These are phyloP conservation scores for Noctua janthe DNA, from an alignment of 2,888 invertebrate species.

Conservation along the genomic window DNA sequence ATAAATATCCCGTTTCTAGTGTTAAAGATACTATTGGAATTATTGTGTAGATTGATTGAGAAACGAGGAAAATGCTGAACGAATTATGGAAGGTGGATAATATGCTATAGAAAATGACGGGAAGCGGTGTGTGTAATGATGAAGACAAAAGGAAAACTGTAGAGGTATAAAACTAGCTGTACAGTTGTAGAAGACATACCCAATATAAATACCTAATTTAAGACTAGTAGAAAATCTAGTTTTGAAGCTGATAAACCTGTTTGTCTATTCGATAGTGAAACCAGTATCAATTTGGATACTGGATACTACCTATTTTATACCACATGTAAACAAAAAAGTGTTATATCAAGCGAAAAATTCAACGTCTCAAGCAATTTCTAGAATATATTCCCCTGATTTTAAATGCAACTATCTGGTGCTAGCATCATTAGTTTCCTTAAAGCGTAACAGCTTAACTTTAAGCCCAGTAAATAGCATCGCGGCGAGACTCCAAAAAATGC, in stretches of 20 bases:
- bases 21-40: not conserved
- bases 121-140: not conserved
- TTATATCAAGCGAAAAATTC: conserved; percentile 5
- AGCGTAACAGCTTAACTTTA: conserved; percentile 77
- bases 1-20: no score
- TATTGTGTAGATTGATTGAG: not conserved
- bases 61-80: not conserved
- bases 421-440: conserved; percentile 72
- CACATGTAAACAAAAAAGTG: conserved; percentile 23
- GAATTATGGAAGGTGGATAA: not conserved
- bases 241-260: conserved; percentile 35
- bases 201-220: conserved; percentile 11
- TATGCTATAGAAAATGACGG: no score
- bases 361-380: conserved; percentile 31
- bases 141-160: not conserved
- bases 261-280: conserved; percentile 17
- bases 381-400: conserved; percentile 51
- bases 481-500: conserved; percentile 84
- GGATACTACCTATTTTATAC: not conserved
- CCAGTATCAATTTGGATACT: conserved; percentile 14
- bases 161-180: not conserved
- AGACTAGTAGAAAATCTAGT: conserved; percentile 22
- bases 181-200: not conserved
- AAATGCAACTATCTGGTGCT: conserved; percentile 65
- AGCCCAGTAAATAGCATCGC: conserved; percentile 78